These are phyloP conservation scores for Nycteola revayana DNA, from an alignment of 2,888 invertebrate genomes.

Conservation along the genomic window DNA sequence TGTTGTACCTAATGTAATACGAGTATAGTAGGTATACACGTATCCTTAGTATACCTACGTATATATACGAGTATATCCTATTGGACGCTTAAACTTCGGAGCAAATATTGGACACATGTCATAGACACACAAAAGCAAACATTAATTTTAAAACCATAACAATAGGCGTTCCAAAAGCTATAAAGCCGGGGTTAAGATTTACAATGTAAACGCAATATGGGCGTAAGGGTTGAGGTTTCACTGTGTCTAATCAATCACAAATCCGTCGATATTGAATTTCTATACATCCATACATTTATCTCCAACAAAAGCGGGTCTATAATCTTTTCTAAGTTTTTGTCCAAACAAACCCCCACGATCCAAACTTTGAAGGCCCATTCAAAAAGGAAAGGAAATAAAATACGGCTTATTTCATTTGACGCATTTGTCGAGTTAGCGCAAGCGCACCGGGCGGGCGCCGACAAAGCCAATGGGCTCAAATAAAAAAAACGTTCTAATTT, in stretches of 20 bases:
- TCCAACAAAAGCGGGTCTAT: conserved; percentile 34
- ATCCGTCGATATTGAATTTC: conserved; percentile 34
- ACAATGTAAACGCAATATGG: conserved; percentile 7
- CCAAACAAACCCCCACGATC: conserved; percentile 47
- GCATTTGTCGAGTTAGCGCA: conserved; percentile 81
- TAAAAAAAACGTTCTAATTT: conserved; percentile 81
- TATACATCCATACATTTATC: conserved; percentile 31
- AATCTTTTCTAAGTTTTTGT: conserved; percentile 51
- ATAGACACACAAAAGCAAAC: too few relatives aligned
- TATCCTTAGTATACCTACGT: too few relatives aligned
- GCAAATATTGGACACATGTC: too few relatives aligned
- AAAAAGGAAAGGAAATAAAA: conserved; percentile 71
- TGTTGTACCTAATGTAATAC: too few relatives aligned
- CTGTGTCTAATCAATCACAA: conserved; percentile 32
- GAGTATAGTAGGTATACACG: too few relatives aligned
- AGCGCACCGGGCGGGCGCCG: conserved; percentile 76
- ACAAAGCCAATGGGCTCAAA: conserved; percentile 65
- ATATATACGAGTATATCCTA: too few relatives aligned
- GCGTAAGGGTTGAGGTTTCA: conserved; percentile 12
- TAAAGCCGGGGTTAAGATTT: conserved; percentile 15
- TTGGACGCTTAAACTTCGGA: too few relatives aligned
- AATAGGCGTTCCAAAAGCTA: conserved; percentile 3
- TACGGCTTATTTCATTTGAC: conserved; percentile 78
- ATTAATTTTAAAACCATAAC: conserved; percentile 4
- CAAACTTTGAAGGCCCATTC: conserved; percentile 59